Base-by-base conservation (phyloP, 1,140 invertebrate genomes). In the Cydia amplana region DNA sequence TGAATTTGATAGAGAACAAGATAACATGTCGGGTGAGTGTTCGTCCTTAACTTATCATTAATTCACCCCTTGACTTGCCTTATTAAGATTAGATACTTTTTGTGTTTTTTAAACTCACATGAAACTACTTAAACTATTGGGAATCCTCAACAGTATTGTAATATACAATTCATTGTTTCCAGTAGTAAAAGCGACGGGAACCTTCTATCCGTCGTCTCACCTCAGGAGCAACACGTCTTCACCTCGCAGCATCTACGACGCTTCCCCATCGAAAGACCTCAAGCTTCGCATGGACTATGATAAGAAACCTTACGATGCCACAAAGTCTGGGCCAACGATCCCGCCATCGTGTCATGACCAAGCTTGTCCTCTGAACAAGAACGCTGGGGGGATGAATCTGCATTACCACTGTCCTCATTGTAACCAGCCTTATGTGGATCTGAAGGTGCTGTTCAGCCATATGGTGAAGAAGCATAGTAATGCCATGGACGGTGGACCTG, bases 141-240 rank as follows among this genome's bases (percentile, higher is more conserved):
- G 16, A 23, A 10, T 60, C 2, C 55, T 23, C 23, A 4, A 60
- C 9, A 60, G 55, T 23, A n/a, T 60, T 60, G 16, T 23, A 60
- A 60, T 60, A 23, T 60, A 65, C 7, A 25, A 28, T 63, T 74
- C 0, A 65, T 55, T 95, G 90, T 94, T 96, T 95, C 92, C 95
- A 97, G 96, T 97, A 94, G 97, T 98, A 93, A 98, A 97, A 95
- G 97, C 97, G 91, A 95, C 96, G 85, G 97, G 97, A 91, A 98
- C 97, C 92, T 98, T 97, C 94, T 98, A 97, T 94, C 97, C 97
- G 85, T 95, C 97, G 82, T 97, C 97, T 86, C 96, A 96, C 92
- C 95, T 96, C 90, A 91, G 87, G 79, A 89, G 89, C 80, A 89
- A 91, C 63, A 87, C 91, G 0, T 88, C 91, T 49, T 88, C 87